phyloP scores from a whole-genome alignment of 1,140 invertebrate genomes.

The Branchinecta lynchi region DNA sequence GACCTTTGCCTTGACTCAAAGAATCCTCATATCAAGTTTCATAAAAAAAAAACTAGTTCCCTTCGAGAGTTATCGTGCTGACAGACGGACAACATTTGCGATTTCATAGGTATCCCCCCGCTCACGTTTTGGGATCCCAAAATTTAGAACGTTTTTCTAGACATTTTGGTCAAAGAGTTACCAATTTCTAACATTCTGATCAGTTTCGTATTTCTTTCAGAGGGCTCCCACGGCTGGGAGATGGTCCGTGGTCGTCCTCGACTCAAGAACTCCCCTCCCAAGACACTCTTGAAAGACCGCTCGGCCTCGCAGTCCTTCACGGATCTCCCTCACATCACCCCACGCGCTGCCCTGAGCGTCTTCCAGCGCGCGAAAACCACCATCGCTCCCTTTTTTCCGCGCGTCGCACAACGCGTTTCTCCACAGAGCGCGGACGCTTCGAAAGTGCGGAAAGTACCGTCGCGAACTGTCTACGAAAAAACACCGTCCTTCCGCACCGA shows the following conservation, averaged over 20 bases:
- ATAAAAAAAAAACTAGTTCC: too few relatives aligned
- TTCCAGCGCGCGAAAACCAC: not conserved
- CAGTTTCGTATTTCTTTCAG: not conserved
- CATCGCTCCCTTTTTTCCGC: not conserved
- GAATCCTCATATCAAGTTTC: too few relatives aligned
- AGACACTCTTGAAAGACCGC: not conserved
- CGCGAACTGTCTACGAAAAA: not conserved
- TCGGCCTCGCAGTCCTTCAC: not conserved
- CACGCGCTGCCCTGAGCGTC: not conserved
- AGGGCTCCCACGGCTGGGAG: slow-evolving; percentile 21
- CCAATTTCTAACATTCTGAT: too few relatives aligned
- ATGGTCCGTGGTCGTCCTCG: slow-evolving; percentile 22
- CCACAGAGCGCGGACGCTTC: not conserved
- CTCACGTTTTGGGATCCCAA: too few relatives aligned
- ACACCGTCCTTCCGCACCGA: not conserved
- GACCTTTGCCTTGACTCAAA: too few relatives aligned
- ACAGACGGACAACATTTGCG: too few relatives aligned
- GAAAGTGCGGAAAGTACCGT: not conserved
- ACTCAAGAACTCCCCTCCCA: slow-evolving; percentile 21
- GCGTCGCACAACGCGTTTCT: not conserved
- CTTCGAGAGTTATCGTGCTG: too few relatives aligned
- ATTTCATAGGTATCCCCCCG: too few relatives aligned
- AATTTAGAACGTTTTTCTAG: too few relatives aligned
- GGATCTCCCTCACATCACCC: not conserved
- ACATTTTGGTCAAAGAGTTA: too few relatives aligned